Evolutionary conservation across 2,113 vertebrate genomes (phyloP), one percentile per base, ranked within the genome.

Genomic region (Egretta garzetta): DNA sequence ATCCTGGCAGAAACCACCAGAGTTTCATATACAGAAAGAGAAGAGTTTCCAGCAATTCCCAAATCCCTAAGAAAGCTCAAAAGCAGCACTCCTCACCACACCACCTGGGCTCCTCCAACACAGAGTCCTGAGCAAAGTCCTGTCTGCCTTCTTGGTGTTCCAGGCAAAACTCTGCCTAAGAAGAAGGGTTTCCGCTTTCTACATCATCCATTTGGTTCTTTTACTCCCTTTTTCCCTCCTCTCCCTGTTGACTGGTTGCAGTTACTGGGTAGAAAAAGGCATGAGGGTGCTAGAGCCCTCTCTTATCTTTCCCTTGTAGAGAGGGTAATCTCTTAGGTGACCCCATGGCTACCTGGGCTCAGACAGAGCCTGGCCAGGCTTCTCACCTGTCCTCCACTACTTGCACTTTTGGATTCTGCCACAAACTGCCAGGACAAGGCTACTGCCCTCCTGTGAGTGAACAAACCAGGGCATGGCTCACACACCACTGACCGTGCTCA

Each of bases 401-500:
- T 8, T 30, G 52, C 33, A 62, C 52, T 62, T 82, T 30, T 1
- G 33, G 35, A 47, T 66, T 75, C 77, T 70, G 35, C 26, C 66
- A 43, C 5, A 7, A 8, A 22, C 76, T 80, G 53, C 47, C 92
- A 37, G 37, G 71, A 45, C 41, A 62, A 53, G 59, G 45, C 35
- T 20, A 14, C 45, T n/a, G 39, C 32, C 37, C 35, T 70, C 33
- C 26, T 10, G 0, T 0, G 1, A 56, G 74, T 0, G 0, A 88
- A 37, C 35, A 56, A 68, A 32, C 14, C 7, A 1, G 39, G 60
- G 50, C 55, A 17, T 35, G 35, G 66, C 70, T 88, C 52, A 13
- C 33, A 45, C 0, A 0, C 15, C 71, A 28, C 52, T 12, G 6
- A 43, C 58, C 0, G 0, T 35, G 9, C 43, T 35, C 43, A 20